Conservation (phyloP, 1,140 invertebrate genomes). For the Gonatopus flavifemur region DNA sequence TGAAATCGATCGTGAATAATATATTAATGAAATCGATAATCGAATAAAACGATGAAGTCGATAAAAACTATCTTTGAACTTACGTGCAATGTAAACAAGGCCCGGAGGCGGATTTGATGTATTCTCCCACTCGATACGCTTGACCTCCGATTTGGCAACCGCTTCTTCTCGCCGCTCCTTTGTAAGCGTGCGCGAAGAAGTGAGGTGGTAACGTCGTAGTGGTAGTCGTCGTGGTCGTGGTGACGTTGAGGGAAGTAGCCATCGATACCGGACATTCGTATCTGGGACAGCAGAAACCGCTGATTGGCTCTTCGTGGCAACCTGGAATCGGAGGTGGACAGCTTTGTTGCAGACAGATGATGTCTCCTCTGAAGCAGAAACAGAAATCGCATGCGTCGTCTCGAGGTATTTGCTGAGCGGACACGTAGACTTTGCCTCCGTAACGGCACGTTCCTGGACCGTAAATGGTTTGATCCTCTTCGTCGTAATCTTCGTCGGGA, state of each 20-base stretch:
- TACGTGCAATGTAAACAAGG: conserved; percentile 91
- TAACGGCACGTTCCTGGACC: conserved; percentile 88
- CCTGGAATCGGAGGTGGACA: conserved; percentile 90
- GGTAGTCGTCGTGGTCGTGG: conserved; percentile 81
- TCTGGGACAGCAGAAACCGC: conserved; percentile 91
- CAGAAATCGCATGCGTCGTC: conserved; percentile 95
- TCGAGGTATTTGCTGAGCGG: conserved; percentile 90
- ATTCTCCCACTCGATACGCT: conserved; percentile 81
- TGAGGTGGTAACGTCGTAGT: conserved; percentile 83
- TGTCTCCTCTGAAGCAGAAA: conserved; percentile 95
- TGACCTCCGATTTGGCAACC: conserved; percentile 84
- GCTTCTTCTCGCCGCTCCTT: conserved; percentile 69
- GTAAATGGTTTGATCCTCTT: conserved; percentile 73
- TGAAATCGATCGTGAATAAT: conserved; percentile 49
- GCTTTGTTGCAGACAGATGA: conserved; percentile 92
- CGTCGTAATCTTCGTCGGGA: conserved; percentile 66
- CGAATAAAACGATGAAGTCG: too few relatives aligned
- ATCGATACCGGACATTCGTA: conserved; percentile 90
- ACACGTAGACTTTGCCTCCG: conserved; percentile 88
- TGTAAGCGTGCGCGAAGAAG: conserved; percentile 76
- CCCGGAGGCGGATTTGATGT: conserved; percentile 80
- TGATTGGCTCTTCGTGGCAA: conserved; percentile 88
- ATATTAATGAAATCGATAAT: too few relatives aligned
- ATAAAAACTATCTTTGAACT: conserved; percentile 54
- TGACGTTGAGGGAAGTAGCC: conserved; percentile 75